Evolutionary conservation across 2,888 invertebrate species (phyloP), one percentile per base, ranked within the genome.

Genomic region (Caenorhabditis sp.): DNA sequence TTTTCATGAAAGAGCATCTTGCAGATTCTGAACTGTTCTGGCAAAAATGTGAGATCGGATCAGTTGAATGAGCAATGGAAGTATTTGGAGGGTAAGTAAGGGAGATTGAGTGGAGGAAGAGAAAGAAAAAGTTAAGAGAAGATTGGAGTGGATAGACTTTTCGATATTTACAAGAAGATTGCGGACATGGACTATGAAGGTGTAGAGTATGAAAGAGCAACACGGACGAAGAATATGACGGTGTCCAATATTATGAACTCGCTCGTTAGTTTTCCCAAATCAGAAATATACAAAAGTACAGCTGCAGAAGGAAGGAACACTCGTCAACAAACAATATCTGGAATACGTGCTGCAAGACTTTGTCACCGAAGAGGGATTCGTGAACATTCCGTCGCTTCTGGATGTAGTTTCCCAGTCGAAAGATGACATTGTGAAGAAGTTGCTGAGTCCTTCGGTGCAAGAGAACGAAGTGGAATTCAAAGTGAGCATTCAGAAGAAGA

Each of bases 141-240:
- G 52, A 63, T 75, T 9, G 22, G 52, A 15, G 68, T 62, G n/a
- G 63, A 62, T 48, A 41, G 70, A 6, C 30, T 75, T 2, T 70
- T 55, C 30, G 75, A 75, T 15, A 75, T 75, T 37, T 75, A 62
- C 45, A 24, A 22, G 7, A 61, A 63, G 26, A 37, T 63, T 13
- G 68, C 58, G 9, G 70, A 75, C 24, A 35, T 75, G 1, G 50
- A 55, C 26, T 30, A 62, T 1, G 61, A 66, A 20, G 48, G 26
- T 22, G 15, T 43, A n/a, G 74, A 66, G 35, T 43, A 41, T 22
- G 68, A 66, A 7, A 55, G 52, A 20, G 68, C 58, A 27, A 27
- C 56, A 15, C 46, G 46, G 20, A 61, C 61, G 27, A 46, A 53
- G 4, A 55, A 30, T n/a, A n/a, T 75, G n/a, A 55, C 30, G 22